Evolutionary conservation across 2,113 vertebrate genomes (phyloP), one percentile per base, ranked within the genome.

Genomic region (Coptodon rendalli): DNA sequence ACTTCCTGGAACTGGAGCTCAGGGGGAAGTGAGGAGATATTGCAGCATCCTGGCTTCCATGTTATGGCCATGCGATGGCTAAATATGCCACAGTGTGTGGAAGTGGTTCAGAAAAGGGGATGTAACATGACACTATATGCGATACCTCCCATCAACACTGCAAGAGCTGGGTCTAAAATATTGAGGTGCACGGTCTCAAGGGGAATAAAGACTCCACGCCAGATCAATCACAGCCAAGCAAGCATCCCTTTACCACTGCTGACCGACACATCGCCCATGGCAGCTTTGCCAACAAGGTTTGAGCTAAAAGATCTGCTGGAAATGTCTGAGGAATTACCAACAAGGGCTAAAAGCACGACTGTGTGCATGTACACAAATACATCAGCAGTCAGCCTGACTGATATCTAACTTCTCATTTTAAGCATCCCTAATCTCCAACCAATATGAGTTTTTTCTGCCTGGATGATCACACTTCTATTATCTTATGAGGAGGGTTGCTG

Each of bases 1-100:
- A 95, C 95, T 95, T 95, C 94, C 95, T 93, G 93, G 89, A 94
- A 92, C 86, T 92, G 87, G 83, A 90, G 90, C 93, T 89, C 50
- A 76, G 82, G 89, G 92, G 90, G 57, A 92, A 87, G 81, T 83
- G 85, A 83, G 89, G 89, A 82, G 89, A 91, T 86, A 91, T 87
- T 90, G 86, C 93, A 92, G 86, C 38, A 22, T 83, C 90, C 89
- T 95, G 93, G 93, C 92, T 85, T 92, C 89, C 79, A 87, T 82
- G 86, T 89, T 53, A 56, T 71, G 92, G 87, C 88, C 83, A 91
- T 92, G 92, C 92, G 91, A 63, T 84, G 50, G 87, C 85, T 86
- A 61, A 91, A 91, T 92, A 92, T 83, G 91, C 84, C 87, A 87
- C 86, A 27, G 36, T 34, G 81, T 80, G 87, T 89, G 84, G 88